Conservation (phyloP, 37 sponge, comb jelly and placozoan genomes). For the Hexactinellida sp. region DNA sequence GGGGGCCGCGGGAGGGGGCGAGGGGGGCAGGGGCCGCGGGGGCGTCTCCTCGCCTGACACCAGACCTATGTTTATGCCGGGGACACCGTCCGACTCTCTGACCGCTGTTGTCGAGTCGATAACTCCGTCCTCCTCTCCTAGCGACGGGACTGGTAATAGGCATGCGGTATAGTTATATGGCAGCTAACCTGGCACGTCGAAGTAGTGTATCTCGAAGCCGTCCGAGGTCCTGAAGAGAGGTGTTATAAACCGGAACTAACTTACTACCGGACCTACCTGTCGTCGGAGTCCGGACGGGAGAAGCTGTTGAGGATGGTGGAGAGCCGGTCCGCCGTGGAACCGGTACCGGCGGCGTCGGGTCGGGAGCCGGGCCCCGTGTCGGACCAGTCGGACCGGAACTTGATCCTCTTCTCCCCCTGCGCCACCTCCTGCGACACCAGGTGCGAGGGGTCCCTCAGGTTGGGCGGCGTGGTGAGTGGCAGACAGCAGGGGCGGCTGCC, state of each 20-base stretch:
- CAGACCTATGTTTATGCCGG: neutral
- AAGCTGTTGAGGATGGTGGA: neutral
- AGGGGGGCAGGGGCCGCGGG: neutral
- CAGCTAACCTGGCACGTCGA: slow-evolving; percentile 1
- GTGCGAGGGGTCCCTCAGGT: neutral
- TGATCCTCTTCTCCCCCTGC: slow-evolving; percentile 32
- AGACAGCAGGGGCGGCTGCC: neutral
- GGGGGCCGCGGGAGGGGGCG: neutral
- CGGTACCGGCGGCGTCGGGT: slow-evolving; percentile 25
- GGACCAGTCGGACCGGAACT: slow-evolving; percentile 80
- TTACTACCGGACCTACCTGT: neutral
- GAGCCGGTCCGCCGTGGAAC: neutral
- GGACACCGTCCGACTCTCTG: neutral
- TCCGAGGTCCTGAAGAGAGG: neutral
- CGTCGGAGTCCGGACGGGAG: neutral
- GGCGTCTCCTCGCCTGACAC: neutral
- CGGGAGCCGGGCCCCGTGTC: slow-evolving; percentile 76
- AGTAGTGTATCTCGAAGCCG: neutral
- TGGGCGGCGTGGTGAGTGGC: neutral
- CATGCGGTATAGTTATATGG: neutral
- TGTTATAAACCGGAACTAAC: neutral
- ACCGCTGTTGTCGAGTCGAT: neutral
- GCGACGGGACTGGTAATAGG: neutral
- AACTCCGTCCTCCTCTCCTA: neutral
- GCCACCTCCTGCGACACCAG: neutral